A percentile compares a stretch with the other conserved stretches of the same genome.
Conservation (phyloP, 2,113 vertebrate genomes). For the Eolophus roseicapilla region DNA sequence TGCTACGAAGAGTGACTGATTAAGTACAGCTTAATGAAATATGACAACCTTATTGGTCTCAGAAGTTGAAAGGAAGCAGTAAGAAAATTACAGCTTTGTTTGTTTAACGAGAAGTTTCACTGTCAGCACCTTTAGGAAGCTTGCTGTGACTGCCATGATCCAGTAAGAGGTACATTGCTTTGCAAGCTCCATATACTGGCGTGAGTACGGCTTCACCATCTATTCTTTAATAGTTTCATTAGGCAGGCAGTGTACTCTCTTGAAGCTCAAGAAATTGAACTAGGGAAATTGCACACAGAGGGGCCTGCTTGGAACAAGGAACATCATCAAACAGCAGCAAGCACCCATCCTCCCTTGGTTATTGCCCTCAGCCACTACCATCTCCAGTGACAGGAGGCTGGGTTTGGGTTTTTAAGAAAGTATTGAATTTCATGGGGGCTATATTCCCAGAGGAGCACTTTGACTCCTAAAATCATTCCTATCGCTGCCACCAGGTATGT, state of each 20-base stretch:
- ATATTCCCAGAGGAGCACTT: background rate
- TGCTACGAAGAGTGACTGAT: background rate
- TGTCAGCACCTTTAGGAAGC: background rate
- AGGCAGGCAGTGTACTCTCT: background rate
- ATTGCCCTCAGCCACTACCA: background rate
- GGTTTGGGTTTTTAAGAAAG: background rate
- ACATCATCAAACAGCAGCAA: background rate
- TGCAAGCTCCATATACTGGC: background rate
- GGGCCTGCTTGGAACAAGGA: background rate
- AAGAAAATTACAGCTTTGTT: background rate
- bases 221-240: background rate
- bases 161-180: background rate
- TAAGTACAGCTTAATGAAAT: background rate
- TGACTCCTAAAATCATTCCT: background rate
- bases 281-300: too few relatives aligned
- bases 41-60: background rate
- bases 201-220: rapidly evolving
- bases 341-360: background rate
- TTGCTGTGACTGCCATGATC: background rate
- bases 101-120: background rate
- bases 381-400: background rate
- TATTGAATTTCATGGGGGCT: background rate
- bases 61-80: background rate
- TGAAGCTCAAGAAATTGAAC: background rate
- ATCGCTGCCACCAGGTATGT: background rate